phyloP scores from a whole-genome alignment of 2,113 vertebrate species.

The Nothocercus nigrocapillus region DNA sequence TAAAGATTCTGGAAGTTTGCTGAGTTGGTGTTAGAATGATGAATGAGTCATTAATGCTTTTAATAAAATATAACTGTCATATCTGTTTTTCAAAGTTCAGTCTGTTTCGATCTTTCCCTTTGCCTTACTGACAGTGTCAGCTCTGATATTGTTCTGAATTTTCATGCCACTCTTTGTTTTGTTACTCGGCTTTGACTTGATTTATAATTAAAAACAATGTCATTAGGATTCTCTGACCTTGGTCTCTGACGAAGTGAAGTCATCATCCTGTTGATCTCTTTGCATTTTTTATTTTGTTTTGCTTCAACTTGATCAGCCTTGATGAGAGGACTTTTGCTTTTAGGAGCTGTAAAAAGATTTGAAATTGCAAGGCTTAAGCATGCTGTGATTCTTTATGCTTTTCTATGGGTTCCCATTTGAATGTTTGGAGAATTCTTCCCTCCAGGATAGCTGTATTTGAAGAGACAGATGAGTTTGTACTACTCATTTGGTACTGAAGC shows the following conservation, averaged over 20 bases:
- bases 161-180: neutral
- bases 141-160: neutral
- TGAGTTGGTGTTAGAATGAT: neutral
- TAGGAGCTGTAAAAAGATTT: neutral
- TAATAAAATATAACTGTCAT: neutral
- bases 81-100: neutral
- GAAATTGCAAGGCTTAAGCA: neutral
- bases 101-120: neutral
- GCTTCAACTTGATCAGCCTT: neutral
- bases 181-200: conserved; percentile 4
- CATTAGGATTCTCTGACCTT: conserved; percentile 2
- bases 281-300: conserved; percentile 11
- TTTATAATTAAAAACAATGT: conserved; percentile 37
- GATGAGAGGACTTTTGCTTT: neutral
- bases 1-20: neutral
- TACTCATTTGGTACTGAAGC: neutral
- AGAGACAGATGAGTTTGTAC: neutral
- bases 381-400: neutral
- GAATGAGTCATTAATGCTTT: neutral
- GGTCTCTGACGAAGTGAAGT: neutral
- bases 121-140: neutral
- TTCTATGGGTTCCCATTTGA: neutral
- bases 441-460: neutral
- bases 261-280: neutral
- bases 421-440: neutral